Evolutionary conservation across 2,888 invertebrate genomes (phyloP).

Genomic region (Xiphydria camelus): DNA sequence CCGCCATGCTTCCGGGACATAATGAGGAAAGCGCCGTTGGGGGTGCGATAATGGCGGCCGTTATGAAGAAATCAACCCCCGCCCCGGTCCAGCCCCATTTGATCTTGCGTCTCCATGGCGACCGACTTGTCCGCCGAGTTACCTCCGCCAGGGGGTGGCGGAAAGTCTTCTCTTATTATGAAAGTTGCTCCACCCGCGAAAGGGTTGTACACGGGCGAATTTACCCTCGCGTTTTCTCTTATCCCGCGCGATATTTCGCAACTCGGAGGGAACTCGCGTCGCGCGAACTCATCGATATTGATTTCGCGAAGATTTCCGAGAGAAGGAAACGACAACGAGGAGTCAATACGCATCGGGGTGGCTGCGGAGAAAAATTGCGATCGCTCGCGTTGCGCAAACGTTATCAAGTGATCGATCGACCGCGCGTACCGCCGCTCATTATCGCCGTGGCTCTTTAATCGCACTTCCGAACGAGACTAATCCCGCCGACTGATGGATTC

Average conservation of each 20-base stretch:
- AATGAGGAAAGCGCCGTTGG: constrained; percentile 12
- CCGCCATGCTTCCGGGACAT: constrained; percentile 30
- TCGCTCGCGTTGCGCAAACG: too few species aligned
- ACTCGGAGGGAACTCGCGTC: too few species aligned
- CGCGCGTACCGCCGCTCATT: constrained; percentile 45
- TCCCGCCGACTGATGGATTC: constrained; percentile 45
- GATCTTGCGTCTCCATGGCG: constrained; percentile 47
- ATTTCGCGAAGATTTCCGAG: too few species aligned
- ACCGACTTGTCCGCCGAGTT: constrained; percentile 52
- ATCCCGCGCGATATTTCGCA: too few species aligned
- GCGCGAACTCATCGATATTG: too few species aligned
- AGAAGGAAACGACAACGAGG: too few species aligned
- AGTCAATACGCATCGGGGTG: too few species aligned
- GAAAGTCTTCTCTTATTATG: constrained; percentile 33
- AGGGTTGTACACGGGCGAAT: constrained; percentile 32
- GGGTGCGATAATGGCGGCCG: constrained; percentile 52
- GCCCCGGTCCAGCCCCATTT: constrained; percentile 31
- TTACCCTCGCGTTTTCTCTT: too few species aligned
- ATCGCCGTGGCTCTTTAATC: constrained; percentile 37
- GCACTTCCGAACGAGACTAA: constrained; percentile 17
- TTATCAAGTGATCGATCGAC: too few species aligned
- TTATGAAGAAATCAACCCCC: constrained; percentile 57
- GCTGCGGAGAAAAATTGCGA: too few species aligned
- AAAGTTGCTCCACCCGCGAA: constrained; percentile 35
- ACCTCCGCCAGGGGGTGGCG: constrained; percentile 20